Percentiles rank a stretch among this genome's conserved stretches.
These are phyloP conservation scores for Teleogryllus oceanicus DNA, from an alignment of 2,888 invertebrate genomes.

Conservation along the genomic window DNA sequence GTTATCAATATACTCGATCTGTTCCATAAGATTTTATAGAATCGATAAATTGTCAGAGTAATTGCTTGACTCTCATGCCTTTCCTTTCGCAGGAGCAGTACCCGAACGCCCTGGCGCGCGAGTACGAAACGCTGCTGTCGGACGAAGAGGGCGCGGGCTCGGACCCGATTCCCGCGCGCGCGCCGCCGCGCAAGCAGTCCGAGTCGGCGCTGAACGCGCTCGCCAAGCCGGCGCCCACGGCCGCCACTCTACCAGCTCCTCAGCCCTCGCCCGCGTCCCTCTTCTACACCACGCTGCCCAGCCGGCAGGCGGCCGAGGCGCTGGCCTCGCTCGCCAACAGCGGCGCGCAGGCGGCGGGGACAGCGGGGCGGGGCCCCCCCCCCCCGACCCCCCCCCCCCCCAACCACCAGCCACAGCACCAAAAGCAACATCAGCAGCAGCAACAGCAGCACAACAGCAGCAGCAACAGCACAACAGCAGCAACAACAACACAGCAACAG, in stretches of 20 bases:
- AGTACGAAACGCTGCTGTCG: background rate
- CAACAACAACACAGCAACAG: slow-evolving; percentile 23
- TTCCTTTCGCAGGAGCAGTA: background rate
- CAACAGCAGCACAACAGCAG: slow-evolving; percentile 3
- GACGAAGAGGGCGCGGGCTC: slow-evolving; percentile 21
- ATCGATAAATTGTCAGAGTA: background rate
- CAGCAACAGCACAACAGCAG: slow-evolving; percentile 28
- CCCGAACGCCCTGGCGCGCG: background rate
- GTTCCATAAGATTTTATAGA: too few species aligned
- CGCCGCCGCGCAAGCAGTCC: background rate
- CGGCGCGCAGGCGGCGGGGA: slow-evolving; percentile 43
- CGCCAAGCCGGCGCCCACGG: background rate
- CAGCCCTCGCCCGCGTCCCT: slow-evolving; percentile 39
- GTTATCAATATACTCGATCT: too few species aligned
- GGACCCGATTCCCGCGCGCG: background rate
- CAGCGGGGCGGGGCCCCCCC: too few species aligned
- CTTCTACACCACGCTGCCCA: slow-evolving; percentile 58
- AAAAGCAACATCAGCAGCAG: slow-evolving; percentile 4
- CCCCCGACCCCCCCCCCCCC: background rate
- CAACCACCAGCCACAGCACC: background rate
- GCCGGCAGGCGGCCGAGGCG: slow-evolving; percentile 59
- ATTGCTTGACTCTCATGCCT: background rate
- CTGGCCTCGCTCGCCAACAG: slow-evolving; percentile 50
- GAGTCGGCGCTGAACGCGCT: background rate
- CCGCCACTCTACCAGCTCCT: background rate